Percentiles rank a stretch among this genome's conserved stretches.
These are phyloP conservation scores for Ceratitis capitata DNA, from an alignment of 1,140 invertebrate species.

Conservation along the genomic window DNA sequence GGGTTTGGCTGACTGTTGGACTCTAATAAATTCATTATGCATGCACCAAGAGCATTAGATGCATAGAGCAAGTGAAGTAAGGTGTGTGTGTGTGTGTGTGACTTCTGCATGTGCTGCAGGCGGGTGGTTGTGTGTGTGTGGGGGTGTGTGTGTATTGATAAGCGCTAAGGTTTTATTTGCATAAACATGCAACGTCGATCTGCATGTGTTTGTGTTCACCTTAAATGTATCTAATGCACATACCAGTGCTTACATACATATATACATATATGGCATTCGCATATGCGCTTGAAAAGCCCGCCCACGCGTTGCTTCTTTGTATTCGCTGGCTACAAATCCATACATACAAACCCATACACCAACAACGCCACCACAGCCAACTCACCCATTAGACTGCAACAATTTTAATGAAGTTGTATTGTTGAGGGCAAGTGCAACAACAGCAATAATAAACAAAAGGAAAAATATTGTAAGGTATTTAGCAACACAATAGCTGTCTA, in stretches of 20 bases:
- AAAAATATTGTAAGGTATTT: background rate
- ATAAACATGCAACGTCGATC: no score
- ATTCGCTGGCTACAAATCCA: background rate
- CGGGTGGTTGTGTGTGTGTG: background rate
- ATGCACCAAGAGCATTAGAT: background rate
- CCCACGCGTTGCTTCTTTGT: background rate
- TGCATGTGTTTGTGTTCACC: background rate
- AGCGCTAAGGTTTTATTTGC: no score
- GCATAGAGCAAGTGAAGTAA: background rate
- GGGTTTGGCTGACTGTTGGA: background rate
- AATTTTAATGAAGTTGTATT: slow-evolving; percentile 30
- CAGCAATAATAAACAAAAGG: background rate
- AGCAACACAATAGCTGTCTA: background rate
- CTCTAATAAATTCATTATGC: background rate
- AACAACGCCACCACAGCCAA: background rate
- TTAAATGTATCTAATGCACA: background rate
- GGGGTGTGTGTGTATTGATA: background rate
- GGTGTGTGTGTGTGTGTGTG: background rate
- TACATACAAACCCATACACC: background rate
- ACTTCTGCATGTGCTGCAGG: background rate
- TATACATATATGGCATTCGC: background rate
- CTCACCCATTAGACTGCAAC: background rate
- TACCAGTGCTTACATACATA: background rate
- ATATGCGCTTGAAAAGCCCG: background rate
- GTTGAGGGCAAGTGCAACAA: background rate